These are phyloP conservation scores for Ceratoteleas bidentatus DNA, from an alignment of 1,140 invertebrate species.

Conservation along the genomic window DNA sequence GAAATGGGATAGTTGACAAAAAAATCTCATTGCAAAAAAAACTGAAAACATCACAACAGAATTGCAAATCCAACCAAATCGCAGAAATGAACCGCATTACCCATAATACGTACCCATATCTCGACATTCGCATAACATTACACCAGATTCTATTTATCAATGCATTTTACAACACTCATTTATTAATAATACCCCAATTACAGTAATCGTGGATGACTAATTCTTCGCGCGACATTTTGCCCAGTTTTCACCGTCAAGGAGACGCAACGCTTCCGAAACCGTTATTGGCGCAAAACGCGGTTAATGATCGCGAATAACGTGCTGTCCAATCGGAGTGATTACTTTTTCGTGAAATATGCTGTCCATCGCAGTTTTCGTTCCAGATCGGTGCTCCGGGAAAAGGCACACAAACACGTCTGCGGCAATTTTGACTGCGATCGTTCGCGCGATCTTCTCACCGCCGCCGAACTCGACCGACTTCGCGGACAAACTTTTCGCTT, in stretches of 20 bases:
- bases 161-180: constrained; percentile 21
- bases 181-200: constrained; percentile 46
- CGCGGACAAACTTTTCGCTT: constrained; percentile 12
- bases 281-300: not conserved
- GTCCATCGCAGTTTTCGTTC: constrained; percentile 52
- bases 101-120: too few relatives aligned
- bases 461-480: not conserved
- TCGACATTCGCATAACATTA: too few relatives aligned
- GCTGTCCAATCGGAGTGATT: constrained; percentile 24
- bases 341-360: constrained; percentile 65
- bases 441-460: not conserved
- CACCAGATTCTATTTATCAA: constrained; percentile 8
- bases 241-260: not conserved
- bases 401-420: constrained; percentile 38
- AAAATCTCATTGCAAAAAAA: too few relatives aligned
- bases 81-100: too few relatives aligned
- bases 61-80: too few relatives aligned
- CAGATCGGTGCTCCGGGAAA: constrained; percentile 43
- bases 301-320: constrained; percentile 4
- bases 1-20: too few relatives aligned
- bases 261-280: not conserved
- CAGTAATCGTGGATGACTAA: constrained; percentile 33
- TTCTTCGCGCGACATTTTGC: not conserved
- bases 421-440: not conserved
- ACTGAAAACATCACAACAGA: too few relatives aligned